Conservation (phyloP, 2,888 invertebrate species). For the Campoplex nolae region DNA sequence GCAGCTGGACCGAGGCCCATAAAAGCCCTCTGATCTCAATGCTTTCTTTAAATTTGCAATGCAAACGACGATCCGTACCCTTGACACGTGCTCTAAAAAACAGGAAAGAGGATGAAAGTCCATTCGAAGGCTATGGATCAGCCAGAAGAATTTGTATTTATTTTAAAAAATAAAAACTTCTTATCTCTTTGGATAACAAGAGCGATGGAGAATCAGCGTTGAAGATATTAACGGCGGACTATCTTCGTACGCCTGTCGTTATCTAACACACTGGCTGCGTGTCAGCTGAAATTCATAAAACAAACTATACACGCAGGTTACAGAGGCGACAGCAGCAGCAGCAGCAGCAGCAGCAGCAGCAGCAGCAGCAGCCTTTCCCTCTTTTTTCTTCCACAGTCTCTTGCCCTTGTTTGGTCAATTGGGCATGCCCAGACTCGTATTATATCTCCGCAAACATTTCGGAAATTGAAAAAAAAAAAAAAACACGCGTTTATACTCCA, state of each 20-base stretch:
- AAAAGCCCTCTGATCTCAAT: background rate
- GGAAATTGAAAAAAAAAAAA: background rate
- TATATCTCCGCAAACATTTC: constrained; percentile 29
- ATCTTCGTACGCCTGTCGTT: background rate
- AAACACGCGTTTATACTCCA: background rate
- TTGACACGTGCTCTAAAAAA: background rate
- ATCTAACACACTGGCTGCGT: background rate
- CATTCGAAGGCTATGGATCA: background rate
- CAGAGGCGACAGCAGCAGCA: background rate
- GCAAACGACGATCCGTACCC: background rate
- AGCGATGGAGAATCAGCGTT: background rate
- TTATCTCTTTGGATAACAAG: background rate
- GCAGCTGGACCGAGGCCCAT: background rate
- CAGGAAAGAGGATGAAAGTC: background rate
- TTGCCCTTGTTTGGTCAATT: background rate
- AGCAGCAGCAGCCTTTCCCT: background rate
- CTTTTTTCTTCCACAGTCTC: background rate
- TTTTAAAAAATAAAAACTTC: background rate
- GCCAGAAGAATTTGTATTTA: background rate
- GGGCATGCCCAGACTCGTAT: background rate
- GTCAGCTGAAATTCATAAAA: constrained; percentile 5
- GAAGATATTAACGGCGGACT: background rate
- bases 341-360: too few species aligned
- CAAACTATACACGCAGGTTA: background rate
- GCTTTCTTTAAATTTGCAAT: background rate